These are phyloP conservation scores for Colletes collaris DNA, from an alignment of 2,888 invertebrate genomes.

Conservation along the genomic window DNA sequence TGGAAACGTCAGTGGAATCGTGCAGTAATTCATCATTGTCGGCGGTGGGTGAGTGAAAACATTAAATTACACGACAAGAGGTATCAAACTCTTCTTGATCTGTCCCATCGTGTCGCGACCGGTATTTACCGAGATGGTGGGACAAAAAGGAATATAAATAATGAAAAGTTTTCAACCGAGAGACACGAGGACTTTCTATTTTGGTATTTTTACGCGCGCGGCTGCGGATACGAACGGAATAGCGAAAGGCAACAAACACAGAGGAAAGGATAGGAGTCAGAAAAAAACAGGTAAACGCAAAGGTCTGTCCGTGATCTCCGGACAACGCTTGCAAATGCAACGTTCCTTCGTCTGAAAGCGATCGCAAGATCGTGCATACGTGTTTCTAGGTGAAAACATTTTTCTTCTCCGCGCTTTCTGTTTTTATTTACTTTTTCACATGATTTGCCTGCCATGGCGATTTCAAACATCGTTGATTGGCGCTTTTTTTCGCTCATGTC, in stretches of 20 bases:
- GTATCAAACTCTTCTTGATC: background rate
- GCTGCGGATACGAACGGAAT: constrained; percentile 20
- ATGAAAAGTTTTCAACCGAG: constrained; percentile 39
- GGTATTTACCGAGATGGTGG: too few species aligned
- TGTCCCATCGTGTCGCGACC: background rate
- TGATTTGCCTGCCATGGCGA: background rate
- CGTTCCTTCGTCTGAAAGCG: constrained; percentile 35
- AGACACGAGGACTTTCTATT: constrained; percentile 69
- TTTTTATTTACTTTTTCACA: constrained; percentile 12
- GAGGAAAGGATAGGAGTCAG: constrained; percentile 20
- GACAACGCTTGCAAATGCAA: constrained; percentile 30
- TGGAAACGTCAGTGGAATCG: constrained; percentile 62
- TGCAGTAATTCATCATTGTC: constrained; percentile 38
- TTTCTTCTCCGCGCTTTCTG: constrained; percentile 30
- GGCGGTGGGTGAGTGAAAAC: constrained; percentile 61
- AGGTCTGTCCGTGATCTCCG: constrained; percentile 40
- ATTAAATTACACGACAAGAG: too few species aligned
- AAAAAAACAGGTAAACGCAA: constrained; percentile 48
- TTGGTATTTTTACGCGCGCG: constrained; percentile 67
- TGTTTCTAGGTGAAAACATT: constrained; percentile 24
- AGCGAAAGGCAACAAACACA: constrained; percentile 47
- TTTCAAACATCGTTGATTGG: constrained; percentile 38
- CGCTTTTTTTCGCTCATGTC: constrained; percentile 35
- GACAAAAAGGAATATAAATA: too few species aligned
- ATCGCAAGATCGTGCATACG: constrained; percentile 15